A percentile compares a stretch with the other conserved stretches of the same genome.
Conservation (phyloP, 2,113 vertebrate genomes). For the Bungarus multicinctus region DNA sequence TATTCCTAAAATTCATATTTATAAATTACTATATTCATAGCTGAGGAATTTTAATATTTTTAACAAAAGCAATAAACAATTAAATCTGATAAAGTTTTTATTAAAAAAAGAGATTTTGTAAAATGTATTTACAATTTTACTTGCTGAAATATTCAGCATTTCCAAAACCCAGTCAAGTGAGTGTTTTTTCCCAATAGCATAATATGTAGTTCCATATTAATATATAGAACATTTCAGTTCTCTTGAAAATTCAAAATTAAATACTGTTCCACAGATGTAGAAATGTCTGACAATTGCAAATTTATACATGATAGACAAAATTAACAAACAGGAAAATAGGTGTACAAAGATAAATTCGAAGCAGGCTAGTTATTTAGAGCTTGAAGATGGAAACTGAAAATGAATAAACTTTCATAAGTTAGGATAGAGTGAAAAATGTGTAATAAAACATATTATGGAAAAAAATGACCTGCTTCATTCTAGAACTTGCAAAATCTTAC, state of each 20-base stretch:
- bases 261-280: fast-evolving
- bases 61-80: slow-evolving; percentile 14
- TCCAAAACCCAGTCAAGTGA: neutral
- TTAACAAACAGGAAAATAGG: neutral
- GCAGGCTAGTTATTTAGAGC: neutral
- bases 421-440: neutral
- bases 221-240: neutral
- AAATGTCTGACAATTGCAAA: neutral
- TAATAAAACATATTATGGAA: neutral
- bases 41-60: fast-evolving
- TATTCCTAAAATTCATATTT: neutral
- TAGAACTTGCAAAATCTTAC: neutral
- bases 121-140: slow-evolving; percentile 20
- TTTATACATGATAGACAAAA: neutral
- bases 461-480: neutral
- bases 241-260: neutral
- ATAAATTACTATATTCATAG: neutral
- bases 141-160: slow-evolving; percentile 48
- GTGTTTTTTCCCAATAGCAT: neutral
- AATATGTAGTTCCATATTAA: neutral
- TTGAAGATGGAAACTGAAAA: neutral
- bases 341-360: neutral
- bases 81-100: slow-evolving; percentile 58
- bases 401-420: neutral
- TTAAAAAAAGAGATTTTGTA: slow-evolving; percentile 42